phyloP scores from a whole-genome alignment of 2,797 vertebrate genomes.

The Chromobotia macracanthus region DNA sequence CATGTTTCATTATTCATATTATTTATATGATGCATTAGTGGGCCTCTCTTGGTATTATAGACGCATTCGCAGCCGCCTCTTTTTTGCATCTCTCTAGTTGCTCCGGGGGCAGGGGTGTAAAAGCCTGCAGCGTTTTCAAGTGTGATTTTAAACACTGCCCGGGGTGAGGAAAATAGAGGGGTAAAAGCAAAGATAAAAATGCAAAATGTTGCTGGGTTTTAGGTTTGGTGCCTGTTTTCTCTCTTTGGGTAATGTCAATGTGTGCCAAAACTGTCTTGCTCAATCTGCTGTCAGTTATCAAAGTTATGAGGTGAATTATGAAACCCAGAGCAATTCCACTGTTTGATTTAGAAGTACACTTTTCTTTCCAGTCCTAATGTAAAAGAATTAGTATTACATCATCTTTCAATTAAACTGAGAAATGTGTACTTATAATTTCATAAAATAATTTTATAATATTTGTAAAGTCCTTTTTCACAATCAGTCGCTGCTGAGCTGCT shows the following conservation, averaged over 20 bases:
- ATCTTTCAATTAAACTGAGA: neutral
- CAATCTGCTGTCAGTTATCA: constrained; percentile 4
- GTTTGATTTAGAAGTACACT: neutral
- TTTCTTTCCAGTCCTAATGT: neutral
- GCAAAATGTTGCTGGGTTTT: constrained; percentile 8
- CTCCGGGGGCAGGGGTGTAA: constrained; percentile 20
- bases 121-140: constrained; percentile 30
- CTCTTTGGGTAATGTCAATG: neutral
- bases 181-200: neutral
- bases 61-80: constrained; percentile 15
- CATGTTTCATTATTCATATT: constrained; percentile 63
- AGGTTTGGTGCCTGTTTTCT: constrained; percentile 18
- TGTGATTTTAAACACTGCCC: constrained; percentile 38
- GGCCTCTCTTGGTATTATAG: constrained; percentile 40
- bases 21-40: constrained; percentile 57
- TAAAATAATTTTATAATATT: too few species aligned
- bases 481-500: neutral
- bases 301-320: neutral
- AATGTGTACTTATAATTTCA: too few species aligned
- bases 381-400: neutral
- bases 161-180: constrained; percentile 22
- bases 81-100: neutral
- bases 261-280: neutral
- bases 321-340: neutral
- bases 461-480: neutral